Percentiles rank a stretch among this genome's conserved stretches.
These are phyloP conservation scores for Rhagologus leucostigma DNA, from an alignment of 2,113 vertebrate genomes.

Conservation along the genomic window DNA sequence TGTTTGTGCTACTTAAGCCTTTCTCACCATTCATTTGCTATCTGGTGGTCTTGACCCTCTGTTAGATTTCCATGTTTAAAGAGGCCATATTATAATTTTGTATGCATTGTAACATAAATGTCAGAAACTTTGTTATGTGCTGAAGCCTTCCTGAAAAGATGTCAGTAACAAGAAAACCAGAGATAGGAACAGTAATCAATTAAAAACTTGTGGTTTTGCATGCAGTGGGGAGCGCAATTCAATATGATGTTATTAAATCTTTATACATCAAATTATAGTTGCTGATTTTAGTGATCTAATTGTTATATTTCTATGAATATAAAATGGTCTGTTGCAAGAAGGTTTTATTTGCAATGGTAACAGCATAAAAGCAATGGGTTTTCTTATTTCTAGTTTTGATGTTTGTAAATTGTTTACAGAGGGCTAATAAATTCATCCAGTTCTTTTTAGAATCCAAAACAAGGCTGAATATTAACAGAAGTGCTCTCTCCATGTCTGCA, in stretches of 20 bases:
- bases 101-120: background rate
- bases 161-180: background rate
- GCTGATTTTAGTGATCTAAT: background rate
- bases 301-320: conserved; percentile 3
- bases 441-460: background rate
- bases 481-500: background rate
- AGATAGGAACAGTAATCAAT: background rate
- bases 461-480: background rate
- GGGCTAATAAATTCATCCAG: background rate
- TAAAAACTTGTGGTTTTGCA: background rate
- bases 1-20: background rate
- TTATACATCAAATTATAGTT: background rate
- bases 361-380: background rate
- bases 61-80: background rate
- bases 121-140: background rate
- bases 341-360: background rate
- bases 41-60: background rate
- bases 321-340: background rate
- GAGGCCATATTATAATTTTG: background rate
- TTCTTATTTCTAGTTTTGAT: background rate
- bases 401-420: background rate
- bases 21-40: background rate
- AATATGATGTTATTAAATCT: background rate
- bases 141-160: background rate
- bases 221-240: background rate